Evolutionary conservation across 2,113 vertebrate species (phyloP).

Genomic region (Monopterus albus): DNA sequence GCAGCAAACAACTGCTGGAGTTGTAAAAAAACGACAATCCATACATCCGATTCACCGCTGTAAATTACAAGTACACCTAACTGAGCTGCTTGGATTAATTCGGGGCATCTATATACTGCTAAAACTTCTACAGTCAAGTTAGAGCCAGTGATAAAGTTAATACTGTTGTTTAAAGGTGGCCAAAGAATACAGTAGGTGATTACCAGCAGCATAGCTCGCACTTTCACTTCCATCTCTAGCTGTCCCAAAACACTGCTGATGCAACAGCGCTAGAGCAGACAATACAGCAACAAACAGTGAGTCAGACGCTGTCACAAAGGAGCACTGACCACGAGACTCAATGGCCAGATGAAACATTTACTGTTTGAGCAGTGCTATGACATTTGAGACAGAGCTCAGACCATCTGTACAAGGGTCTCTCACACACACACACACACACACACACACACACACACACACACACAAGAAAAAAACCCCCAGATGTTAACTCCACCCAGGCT

Average conservation of each 20-base stretch:
- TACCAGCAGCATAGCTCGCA: not conserved
- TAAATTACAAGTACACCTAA: not conserved
- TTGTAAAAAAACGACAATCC: not conserved
- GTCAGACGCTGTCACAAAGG: conserved; percentile 23
- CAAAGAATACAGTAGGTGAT: conserved; percentile 2
- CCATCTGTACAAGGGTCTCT: conserved; percentile 42
- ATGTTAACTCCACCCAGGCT: conserved; percentile 69
- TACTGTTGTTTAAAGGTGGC: not conserved
- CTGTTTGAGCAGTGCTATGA: conserved; percentile 22
- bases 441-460: too few species aligned
- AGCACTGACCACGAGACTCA: not conserved
- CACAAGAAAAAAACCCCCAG: too few species aligned
- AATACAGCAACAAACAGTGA: not conserved
- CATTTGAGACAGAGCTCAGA: conserved; percentile 23
- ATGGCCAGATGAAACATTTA: conserved; percentile 42
- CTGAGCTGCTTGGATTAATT: conserved; percentile 4
- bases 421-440: too few species aligned
- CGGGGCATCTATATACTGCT: too few species aligned
- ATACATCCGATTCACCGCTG: not conserved
- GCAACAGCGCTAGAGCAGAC: conserved; percentile 15
- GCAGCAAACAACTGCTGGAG: not conserved
- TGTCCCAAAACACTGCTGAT: conserved; percentile 34
- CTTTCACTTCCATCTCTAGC: conserved; percentile 53
- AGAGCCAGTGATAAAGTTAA: conserved; percentile 8
- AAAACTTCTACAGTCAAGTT: too few species aligned